Conservation (phyloP, 2,113 vertebrate genomes). For the Dipodomys stephensi region DNA sequence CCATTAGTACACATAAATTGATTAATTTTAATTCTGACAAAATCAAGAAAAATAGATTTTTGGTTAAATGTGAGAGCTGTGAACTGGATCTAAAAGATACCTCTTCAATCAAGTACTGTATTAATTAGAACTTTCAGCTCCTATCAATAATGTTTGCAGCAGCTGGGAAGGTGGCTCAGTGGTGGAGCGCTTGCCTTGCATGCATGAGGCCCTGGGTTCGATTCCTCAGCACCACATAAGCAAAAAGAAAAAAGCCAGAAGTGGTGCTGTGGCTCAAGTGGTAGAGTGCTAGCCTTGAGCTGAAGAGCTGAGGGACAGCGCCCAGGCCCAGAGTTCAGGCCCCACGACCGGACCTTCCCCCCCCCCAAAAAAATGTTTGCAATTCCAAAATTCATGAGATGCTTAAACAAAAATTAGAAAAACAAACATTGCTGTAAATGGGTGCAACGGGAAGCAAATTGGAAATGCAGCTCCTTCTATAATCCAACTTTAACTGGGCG, state of each 20-base stretch:
- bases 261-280: no score
- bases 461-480: background rate
- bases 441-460: background rate
- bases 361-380: background rate
- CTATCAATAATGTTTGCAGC: constrained; percentile 32
- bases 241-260: no score
- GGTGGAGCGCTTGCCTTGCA: no score
- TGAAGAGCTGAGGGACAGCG: no score
- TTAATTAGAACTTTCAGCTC: constrained; percentile 50
- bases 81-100: constrained; percentile 17
- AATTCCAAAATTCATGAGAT: constrained; percentile 55
- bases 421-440: background rate
- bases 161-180: no score
- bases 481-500: background rate
- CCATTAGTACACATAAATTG: background rate
- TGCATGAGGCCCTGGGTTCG: no score
- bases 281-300: no score
- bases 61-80: constrained; percentile 56
- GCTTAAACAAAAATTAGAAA: constrained; percentile 46
- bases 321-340: no score
- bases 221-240: no score
- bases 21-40: constrained; percentile 46
- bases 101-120: constrained; percentile 58
- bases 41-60: constrained; percentile 36
- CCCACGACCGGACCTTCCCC: no score